Evolutionary conservation across 2,113 vertebrate genomes (phyloP).

Genomic region (Pristiophorus japonicus): DNA sequence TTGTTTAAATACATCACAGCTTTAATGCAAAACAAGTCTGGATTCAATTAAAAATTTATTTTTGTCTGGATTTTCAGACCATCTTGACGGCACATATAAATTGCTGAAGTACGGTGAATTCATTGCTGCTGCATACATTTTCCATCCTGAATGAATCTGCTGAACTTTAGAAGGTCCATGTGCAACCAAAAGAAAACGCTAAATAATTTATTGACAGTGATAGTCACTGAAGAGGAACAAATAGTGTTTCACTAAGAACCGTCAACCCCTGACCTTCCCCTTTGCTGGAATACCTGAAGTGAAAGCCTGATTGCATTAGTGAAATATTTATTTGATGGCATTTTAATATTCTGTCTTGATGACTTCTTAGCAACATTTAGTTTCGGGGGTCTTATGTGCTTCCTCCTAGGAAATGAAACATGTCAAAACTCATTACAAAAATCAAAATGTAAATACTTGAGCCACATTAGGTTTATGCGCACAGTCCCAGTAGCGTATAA

Average conservation of each 20-base stretch:
- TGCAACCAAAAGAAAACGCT: slow-evolving; percentile 84
- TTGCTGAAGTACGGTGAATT: neutral
- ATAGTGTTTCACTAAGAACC: slow-evolving; percentile 98
- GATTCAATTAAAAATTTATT: slow-evolving; percentile 9
- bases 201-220: slow-evolving; percentile 99
- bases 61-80: neutral
- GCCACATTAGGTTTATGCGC: slow-evolving; percentile 86
- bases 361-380: slow-evolving; percentile 99
- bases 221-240: slow-evolving; percentile 99
- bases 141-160: slow-evolving; percentile 40
- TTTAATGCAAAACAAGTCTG: neutral
- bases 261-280: slow-evolving; percentile 70
- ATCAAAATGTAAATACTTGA: slow-evolving; percentile 99
- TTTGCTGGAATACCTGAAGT: slow-evolving; percentile 84
- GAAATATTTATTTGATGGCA: slow-evolving; percentile 99
- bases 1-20: neutral
- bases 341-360: slow-evolving; percentile 99
- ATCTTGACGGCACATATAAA: neutral
- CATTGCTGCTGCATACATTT: neutral
- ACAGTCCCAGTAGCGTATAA: slow-evolving; percentile 87
- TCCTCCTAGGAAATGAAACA: slow-evolving; percentile 99
- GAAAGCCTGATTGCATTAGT: slow-evolving; percentile 92
- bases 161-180: slow-evolving; percentile 82
- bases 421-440: slow-evolving; percentile 99
- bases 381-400: slow-evolving; percentile 95